These are phyloP conservation scores for Panzeria rudis DNA, from an alignment of 2,888 invertebrate genomes.

Conservation along the genomic window DNA sequence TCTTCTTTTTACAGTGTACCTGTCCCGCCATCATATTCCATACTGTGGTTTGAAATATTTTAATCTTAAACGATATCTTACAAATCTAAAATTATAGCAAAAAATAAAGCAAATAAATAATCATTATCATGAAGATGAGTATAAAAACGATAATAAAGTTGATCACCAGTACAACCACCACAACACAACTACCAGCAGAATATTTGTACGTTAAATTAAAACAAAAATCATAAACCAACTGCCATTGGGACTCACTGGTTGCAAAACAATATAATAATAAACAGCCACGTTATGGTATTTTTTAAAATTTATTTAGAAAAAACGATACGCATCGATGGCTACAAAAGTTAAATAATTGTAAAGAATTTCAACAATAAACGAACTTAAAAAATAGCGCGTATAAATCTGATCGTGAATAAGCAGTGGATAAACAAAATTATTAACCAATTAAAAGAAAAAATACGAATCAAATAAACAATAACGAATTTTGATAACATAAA, in stretches of 20 bases:
- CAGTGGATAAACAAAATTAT: constrained; percentile 16
- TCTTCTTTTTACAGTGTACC: constrained; percentile 19
- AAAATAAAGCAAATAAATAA: constrained; percentile 27
- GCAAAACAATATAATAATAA: constrained; percentile 15
- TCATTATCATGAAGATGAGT: constrained; percentile 19
- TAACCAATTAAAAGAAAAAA: constrained; percentile 4
- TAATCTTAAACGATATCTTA: neutral
- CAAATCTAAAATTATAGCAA: constrained; percentile 28
- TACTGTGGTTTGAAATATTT: neutral
- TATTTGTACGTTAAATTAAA: constrained; percentile 39
- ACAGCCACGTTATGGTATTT: constrained; percentile 27
- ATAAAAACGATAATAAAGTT: constrained; percentile 15
- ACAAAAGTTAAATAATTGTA: constrained; percentile 33
- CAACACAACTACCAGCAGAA: constrained; percentile 63
- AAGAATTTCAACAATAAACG: constrained; percentile 21
- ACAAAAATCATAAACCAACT: constrained; percentile 48
- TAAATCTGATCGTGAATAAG: neutral
- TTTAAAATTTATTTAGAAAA: constrained; percentile 29
- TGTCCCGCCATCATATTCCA: neutral
- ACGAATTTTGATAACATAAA: neutral
- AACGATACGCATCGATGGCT: constrained; percentile 71
- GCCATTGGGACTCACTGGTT: constrained; percentile 63
- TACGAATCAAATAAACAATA: neutral
- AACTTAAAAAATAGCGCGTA: neutral
- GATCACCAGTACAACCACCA: neutral